Conservation (phyloP, 2,113 vertebrate species). For the Chlamydotis undulata region DNA sequence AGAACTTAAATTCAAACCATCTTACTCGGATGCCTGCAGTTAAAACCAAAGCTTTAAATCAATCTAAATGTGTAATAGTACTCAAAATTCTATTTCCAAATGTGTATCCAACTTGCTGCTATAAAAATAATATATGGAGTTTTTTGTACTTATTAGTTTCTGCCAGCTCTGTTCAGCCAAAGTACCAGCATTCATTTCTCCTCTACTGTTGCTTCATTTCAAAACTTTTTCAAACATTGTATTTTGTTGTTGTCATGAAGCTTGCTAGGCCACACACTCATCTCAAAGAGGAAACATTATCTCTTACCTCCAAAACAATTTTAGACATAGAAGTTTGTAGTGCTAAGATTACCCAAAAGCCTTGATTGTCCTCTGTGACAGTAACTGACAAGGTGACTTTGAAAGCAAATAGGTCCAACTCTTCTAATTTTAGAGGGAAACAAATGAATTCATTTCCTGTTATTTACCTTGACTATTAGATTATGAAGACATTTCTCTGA, state of each 20-base stretch:
- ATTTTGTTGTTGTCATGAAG: background rate
- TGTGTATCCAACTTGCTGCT: slow-evolving; percentile 14
- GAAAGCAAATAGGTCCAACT: fast-evolving
- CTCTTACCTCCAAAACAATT: background rate
- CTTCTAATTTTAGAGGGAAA: background rate
- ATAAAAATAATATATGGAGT: background rate
- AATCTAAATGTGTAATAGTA: slow-evolving; percentile 37
- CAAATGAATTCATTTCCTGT: background rate
- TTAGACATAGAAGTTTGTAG: background rate
- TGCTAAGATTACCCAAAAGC: background rate
- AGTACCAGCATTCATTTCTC: slow-evolving; percentile 33
- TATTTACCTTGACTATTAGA: background rate
- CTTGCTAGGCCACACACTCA: background rate
- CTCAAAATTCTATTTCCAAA: slow-evolving; percentile 63
- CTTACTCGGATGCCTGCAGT: slow-evolving; percentile 40
- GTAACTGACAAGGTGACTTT: background rate
- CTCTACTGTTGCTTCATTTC: slow-evolving; percentile 3
- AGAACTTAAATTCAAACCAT: slow-evolving; percentile 58
- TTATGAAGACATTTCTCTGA: background rate
- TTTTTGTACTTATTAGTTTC: slow-evolving; percentile 25
- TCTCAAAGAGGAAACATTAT: background rate
- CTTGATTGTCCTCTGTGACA: background rate
- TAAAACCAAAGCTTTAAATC: slow-evolving; percentile 65
- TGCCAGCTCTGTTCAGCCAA: slow-evolving; percentile 27
- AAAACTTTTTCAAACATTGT: slow-evolving; percentile 43